Base-by-base conservation (phyloP, 2,888 invertebrate species). In the Allacma fusca region DNA sequence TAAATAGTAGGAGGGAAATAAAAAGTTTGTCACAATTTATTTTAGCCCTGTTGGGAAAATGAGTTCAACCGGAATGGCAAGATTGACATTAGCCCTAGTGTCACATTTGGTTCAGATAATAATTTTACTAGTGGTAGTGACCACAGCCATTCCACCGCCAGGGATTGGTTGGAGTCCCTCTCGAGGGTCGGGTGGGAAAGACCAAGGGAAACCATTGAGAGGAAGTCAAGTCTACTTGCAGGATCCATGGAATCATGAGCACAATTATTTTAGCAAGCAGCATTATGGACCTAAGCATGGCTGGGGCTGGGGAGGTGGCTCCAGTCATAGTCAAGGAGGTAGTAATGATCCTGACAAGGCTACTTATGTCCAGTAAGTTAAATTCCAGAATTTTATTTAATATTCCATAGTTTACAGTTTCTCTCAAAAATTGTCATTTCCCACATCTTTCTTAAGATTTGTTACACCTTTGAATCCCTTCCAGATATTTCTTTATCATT, bases 211-310 rank as follows among this genome's bases (percentile, higher is more conserved):
- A 26, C 71, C 71, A 12, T 19, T 71, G 9, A 29, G 76, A 64
- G 76, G 76, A 40, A 76, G 76, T 71, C 76, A 76, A 64, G 43
- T 62, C 13, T 76, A 76, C 21, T 23, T 76, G 19, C 76, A 76
- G 24, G 70, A 76, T 70, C 76, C 76, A 57, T 76, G 76, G 76
- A 62, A 57, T 28, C 76, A 76, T 70, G 76, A 76, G 34, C 76
- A 76, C 34, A 70, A 76, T 40, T 76, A 76, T 29, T 59, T 28
- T 21, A 29, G 40, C 5, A 59, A 59, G 13, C 23, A 34, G 1
- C 57, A 57, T 28, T n/a, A 59, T 23, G 76, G 76, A 64, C 76
- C 76, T 21, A 44, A 75, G 50, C 43, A 76, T 69, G 76, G 76
- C 12, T 76, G 76, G 76, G 76, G 76, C 16, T 9, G 40, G 5